Conservation (phyloP, 53 echinoderm and acorn worm genomes). For the Apostichopus leukothele region DNA sequence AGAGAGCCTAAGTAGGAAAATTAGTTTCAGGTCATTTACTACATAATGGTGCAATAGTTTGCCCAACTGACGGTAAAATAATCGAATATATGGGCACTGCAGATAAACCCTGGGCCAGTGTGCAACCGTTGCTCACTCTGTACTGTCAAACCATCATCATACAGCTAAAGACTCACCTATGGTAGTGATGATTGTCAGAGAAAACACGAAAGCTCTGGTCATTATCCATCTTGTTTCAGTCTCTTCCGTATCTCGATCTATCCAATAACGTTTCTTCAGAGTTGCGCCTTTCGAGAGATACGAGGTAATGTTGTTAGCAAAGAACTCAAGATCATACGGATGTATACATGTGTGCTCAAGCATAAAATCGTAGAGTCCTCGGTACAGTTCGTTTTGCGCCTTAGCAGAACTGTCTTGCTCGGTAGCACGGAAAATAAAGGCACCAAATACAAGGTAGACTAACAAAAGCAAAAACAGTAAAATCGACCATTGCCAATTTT, state of each 20-base stretch:
- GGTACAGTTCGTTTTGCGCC: background rate
- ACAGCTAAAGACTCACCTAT: background rate
- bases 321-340: background rate
- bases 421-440: background rate
- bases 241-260: background rate
- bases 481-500: conserved; percentile 19
- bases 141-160: too few relatives aligned
- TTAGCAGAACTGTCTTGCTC: background rate
- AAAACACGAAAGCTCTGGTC: conserved; percentile 24
- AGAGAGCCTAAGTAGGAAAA: too few relatives aligned
- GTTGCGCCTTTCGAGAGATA: background rate
- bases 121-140: too few relatives aligned
- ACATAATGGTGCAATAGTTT: too few relatives aligned
- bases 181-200: conserved; percentile 7
- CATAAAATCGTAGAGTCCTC: background rate
- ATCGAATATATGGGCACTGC: too few relatives aligned
- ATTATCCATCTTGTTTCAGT: conserved; percentile 7
- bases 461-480: background rate
- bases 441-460: background rate
- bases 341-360: background rate
- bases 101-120: too few relatives aligned
- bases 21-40: too few relatives aligned
- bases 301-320: background rate
- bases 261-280: background rate
- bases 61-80: too few relatives aligned